Evolutionary conservation across 2,113 vertebrate species (phyloP), one percentile per base, ranked within the genome.

Genomic region (Eudyptes chrysolophus): DNA sequence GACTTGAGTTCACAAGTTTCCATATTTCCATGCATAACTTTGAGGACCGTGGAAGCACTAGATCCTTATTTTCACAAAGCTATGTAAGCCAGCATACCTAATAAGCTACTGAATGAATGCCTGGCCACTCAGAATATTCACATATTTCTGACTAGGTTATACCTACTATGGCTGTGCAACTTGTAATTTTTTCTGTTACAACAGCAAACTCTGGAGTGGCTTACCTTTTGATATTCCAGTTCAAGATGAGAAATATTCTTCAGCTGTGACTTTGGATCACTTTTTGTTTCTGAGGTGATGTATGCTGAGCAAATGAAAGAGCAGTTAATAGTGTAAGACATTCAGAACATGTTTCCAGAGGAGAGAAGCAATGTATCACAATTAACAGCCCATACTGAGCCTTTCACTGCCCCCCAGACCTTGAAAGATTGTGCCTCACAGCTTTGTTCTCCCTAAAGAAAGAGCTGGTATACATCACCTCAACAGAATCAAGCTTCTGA

Each of bases 401-500:
- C 69, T 96, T 92, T 80, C 68, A 34, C 49, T 83, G 57, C 30
- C 61, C 60, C 30, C 69, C 34, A 70, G 65, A 84, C 82, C 83
- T 91, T 96, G 83, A 92, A 94, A 94, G 68, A 87, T 88, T 90
- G 83, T 83, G 69, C 76, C 78, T 94, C 18, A 8, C 88, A 55
- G 78, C 49, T 96, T 94, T 84, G 68, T 54, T 96, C 70, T 96
- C 88, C 77, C 94, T 78, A 94, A 96, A 97, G 92, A 94, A 86
- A 88, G 72, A 68, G 84, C 90, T 97, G 92, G 78, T 72, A 72
- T 89, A 65, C 86, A 95, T 97, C 92, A 96, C 62, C 65, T 68
- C 89, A 82, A 72, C 78, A 66, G 74, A 91, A 89, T 95, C 61
- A 89, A 91, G 97, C 96, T 94, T 93, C 72, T 98, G 98, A 98